Percentiles rank a stretch among this genome's conserved stretches.
Evolutionary conservation across 2,113 vertebrate genomes (phyloP).

Genomic region (Cavia porcellus): DNA sequence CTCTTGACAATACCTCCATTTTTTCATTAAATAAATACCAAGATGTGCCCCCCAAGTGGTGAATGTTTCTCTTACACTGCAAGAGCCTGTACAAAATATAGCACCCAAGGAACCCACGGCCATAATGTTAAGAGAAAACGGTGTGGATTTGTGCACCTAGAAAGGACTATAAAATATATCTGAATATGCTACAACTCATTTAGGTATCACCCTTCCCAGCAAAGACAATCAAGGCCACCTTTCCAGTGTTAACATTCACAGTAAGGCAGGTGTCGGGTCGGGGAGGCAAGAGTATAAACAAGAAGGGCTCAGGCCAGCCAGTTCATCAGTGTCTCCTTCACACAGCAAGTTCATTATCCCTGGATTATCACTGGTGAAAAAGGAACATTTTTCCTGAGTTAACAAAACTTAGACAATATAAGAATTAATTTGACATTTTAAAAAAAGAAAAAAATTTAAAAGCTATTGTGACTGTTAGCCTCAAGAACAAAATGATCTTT

Average conservation of each 20-base stretch:
- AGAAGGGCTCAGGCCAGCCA: not conserved
- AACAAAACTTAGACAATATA: conserved; percentile 1
- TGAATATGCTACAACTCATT: not conserved
- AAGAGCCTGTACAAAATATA: not conserved
- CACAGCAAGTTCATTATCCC: not conserved
- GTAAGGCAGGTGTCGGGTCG: accelerated
- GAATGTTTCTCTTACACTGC: not conserved
- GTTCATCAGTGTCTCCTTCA: not conserved
- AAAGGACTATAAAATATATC: not conserved
- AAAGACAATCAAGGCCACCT: conserved; percentile 42
- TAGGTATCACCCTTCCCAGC: not conserved
- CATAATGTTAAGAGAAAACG: not conserved
- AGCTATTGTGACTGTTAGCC: not conserved
- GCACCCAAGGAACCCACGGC: not conserved
- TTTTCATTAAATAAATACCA: not conserved
- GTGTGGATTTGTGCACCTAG: not conserved
- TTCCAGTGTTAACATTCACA: not conserved
- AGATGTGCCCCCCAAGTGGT: conserved; percentile 42
- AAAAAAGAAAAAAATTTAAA: not conserved
- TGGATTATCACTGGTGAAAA: not conserved
- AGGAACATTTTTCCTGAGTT: not conserved
- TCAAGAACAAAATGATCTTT: conserved; percentile 41
- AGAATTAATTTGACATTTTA: not conserved
- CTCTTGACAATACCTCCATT: not conserved
- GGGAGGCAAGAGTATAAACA: not conserved